Evolutionary conservation across 2,888 invertebrate species (phyloP), one percentile per base, ranked within the genome.

Genomic region (Rhorus exstirpatorius): DNA sequence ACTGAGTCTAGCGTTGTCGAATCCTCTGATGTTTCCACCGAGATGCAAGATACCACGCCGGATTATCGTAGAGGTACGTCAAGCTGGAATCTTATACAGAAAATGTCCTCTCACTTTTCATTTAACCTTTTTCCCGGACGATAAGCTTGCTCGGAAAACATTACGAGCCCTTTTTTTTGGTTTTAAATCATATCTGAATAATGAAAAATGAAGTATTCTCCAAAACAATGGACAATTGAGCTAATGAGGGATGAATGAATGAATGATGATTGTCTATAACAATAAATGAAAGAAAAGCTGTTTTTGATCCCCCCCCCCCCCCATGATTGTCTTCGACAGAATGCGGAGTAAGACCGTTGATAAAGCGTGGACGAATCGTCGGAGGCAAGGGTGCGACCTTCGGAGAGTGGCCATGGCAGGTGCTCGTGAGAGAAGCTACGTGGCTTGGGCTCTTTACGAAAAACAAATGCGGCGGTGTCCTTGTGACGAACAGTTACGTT

Each of bases 381-480:
- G 98, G 98, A 68, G 98, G 98, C 1, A 97, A 97, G 93, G 96
- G 96, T 74, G 95, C 98, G 0, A 94, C 94, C 3, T 98, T 98
- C 89, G 98, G 98, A 1, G 96, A 96, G 89, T 98, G 97, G 95
- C 98, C 98, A 0, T 98, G 98, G 98, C 98, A 98, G 90, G 98
- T 97, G 0, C 94, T 98, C 26, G 97, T 98, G 0, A 94, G 98
- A 44, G 98, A 98, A 93, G 97, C 98, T 0, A 98, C 98, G 0
- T 98, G 98, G 98, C 94, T 98, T 53, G 98, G 98, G 0, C 95
- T 98, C 19, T 98, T 98, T 93, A 98, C 98, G 61, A 98, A 98
- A 93, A 98, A 98, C 93, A 98, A 98, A 93, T 98, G 98, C 90
- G 98, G 98, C 0, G 98, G 98, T 1, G 98, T 98, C 0, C 95